A percentile compares a stretch with the other conserved stretches of the same genome.
These are phyloP conservation scores for Esox masquinongy DNA, from an alignment of 2,797 vertebrate species.

Conservation along the genomic window DNA sequence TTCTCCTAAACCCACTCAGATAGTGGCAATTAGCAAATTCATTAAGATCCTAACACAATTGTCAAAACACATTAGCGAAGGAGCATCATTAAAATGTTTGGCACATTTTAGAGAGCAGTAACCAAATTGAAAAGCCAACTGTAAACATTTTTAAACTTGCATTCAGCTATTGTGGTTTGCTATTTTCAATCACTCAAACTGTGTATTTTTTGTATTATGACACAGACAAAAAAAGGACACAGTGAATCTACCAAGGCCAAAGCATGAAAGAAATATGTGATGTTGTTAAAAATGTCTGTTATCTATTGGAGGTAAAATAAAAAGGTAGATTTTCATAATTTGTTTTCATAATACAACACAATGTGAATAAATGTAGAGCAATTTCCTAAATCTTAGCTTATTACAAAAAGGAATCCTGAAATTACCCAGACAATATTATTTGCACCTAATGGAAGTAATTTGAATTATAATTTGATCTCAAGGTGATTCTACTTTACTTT, in stretches of 20 bases:
- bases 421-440: too few species aligned
- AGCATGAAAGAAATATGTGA: neutral
- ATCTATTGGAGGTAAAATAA: neutral
- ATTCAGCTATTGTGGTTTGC: conserved; percentile 4
- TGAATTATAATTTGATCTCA: too few species aligned
- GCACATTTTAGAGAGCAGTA: conserved; percentile 32
- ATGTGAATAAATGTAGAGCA: neutral
- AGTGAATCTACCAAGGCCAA: neutral
- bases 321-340: neutral
- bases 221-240: neutral
- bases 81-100: conserved; percentile 47
- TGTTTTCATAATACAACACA: neutral
- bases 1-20: conserved; percentile 30
- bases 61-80: conserved; percentile 47
- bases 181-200: conserved; percentile 21
- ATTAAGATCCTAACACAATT: conserved; percentile 51
- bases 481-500: too few species aligned
- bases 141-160: conserved; percentile 32
- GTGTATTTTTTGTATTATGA: neutral
- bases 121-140: conserved; percentile 29
- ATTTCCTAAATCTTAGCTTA: too few species aligned
- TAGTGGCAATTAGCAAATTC: conserved; percentile 52
- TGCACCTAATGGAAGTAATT: too few species aligned
- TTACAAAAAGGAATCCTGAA: too few species aligned
- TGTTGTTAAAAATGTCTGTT: neutral